Percentiles rank a stretch among this genome's conserved stretches.
These are phyloP conservation scores for Hydrozoanthus tunicans DNA, from an alignment of 64 coral and sea anemone species.

Conservation along the genomic window DNA sequence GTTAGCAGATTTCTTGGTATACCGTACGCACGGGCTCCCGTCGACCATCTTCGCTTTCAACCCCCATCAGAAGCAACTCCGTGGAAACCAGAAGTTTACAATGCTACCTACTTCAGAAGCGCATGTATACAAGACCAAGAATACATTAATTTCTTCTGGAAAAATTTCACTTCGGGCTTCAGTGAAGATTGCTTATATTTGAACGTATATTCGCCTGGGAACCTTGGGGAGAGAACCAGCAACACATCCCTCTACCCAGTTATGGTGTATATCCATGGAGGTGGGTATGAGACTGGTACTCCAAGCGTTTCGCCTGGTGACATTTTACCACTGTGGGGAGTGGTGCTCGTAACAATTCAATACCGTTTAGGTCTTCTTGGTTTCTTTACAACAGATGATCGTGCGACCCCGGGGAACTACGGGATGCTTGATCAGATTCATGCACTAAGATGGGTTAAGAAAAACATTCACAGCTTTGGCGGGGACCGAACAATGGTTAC, in stretches of 20 bases:
- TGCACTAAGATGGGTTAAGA: constrained; percentile 80
- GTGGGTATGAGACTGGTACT: constrained; percentile 68
- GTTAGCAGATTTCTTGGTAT: constrained; percentile 81
- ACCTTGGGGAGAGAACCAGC: background rate
- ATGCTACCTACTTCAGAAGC: constrained; percentile 70
- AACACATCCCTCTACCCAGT: constrained; percentile 56
- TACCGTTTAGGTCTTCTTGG: constrained; percentile 88
- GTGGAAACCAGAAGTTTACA: constrained; percentile 71
- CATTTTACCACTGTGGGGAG: constrained; percentile 59
- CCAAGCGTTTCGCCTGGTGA: constrained; percentile 69
- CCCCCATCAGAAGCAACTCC: constrained; percentile 49
- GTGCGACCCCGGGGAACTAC: constrained; percentile 60
- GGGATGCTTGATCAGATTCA: constrained; percentile 91
- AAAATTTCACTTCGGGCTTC: constrained; percentile 34
- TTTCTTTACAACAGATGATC: constrained; percentile 83
- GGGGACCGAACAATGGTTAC: constrained; percentile 72
- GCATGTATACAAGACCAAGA: constrained; percentile 58
- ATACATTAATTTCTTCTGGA: constrained; percentile 47
- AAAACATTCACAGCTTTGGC: constrained; percentile 82
- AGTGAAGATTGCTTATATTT: constrained; percentile 89
- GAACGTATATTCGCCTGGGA: constrained; percentile 69
- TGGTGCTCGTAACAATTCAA: constrained; percentile 88
- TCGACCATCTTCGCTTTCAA: constrained; percentile 74
- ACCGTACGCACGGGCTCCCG: constrained; percentile 73
- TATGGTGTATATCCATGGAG: constrained; percentile 88